Conservation (phyloP, 2,797 vertebrate genomes). For the Alosa sapidissima region DNA sequence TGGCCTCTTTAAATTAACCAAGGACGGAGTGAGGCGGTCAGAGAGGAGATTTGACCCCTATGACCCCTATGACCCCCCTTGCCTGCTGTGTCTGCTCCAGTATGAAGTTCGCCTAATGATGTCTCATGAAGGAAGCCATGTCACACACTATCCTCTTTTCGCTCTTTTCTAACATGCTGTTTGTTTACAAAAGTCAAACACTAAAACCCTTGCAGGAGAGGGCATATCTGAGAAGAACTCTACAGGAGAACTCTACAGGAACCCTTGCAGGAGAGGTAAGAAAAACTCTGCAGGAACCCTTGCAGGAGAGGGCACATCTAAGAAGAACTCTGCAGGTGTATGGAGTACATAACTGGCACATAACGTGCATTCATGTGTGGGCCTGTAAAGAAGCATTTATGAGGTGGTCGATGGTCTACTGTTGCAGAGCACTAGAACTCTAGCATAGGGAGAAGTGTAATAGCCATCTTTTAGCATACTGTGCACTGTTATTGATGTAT, state of each 20-base stretch:
- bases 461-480: background rate
- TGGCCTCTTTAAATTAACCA: background rate
- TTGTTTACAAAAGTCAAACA: background rate
- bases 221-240: too few species aligned
- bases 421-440: background rate
- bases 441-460: background rate
- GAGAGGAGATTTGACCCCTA: background rate
- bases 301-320: background rate
- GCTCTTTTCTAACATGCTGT: slow-evolving; percentile 3
- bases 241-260: too few species aligned
- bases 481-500: background rate
- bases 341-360: background rate
- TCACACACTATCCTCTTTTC: background rate
- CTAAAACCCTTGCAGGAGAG: background rate
- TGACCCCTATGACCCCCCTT: background rate
- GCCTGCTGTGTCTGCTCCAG: background rate
- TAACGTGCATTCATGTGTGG: background rate
- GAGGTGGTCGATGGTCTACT: background rate
- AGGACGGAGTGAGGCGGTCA: background rate
- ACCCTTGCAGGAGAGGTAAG: too few species aligned
- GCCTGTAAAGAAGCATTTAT: background rate
- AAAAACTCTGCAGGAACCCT: background rate
- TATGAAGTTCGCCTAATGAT: background rate
- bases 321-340: background rate
- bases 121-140: background rate